A percentile compares a stretch with the other conserved stretches of the same genome.
These are phyloP conservation scores for Mantis religiosa DNA, from an alignment of 2,888 invertebrate species.

Conservation along the genomic window DNA sequence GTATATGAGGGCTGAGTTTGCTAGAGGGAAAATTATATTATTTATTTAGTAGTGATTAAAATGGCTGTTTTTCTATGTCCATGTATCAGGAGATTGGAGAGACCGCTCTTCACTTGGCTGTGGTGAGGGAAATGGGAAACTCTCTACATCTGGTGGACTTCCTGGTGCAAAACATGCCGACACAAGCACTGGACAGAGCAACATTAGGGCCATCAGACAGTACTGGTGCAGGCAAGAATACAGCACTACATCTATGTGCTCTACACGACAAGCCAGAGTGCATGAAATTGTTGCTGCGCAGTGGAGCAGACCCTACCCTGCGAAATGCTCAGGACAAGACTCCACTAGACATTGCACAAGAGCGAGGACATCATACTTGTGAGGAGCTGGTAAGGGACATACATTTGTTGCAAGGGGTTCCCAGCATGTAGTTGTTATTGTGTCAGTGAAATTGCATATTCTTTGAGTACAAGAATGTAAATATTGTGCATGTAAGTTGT, in stretches of 20 bases:
- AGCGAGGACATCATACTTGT: conserved; percentile 78
- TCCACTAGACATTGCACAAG: conserved; percentile 82
- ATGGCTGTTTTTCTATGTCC: conserved; percentile 4
- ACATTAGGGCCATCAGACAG: conserved; percentile 42
- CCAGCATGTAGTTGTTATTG: too few species aligned
- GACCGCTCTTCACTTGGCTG: conserved; percentile 82
- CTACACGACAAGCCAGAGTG: conserved; percentile 86
- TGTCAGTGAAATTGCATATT: too few species aligned
- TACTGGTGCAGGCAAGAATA: conserved; percentile 62
- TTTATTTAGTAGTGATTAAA: neutral
- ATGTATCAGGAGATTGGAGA: conserved; percentile 69
- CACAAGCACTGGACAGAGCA: conserved; percentile 55
- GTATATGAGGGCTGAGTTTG: too few species aligned
- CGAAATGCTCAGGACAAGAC: conserved; percentile 84
- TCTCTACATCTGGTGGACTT: conserved; percentile 91
- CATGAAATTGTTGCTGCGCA: conserved; percentile 84
- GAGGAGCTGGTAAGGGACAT: conserved; percentile 72
- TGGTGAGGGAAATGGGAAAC: conserved; percentile 74
- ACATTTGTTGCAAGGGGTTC: neutral
- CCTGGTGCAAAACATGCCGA: conserved; percentile 83
- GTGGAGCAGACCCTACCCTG: conserved; percentile 78
- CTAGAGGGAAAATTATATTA: neutral
- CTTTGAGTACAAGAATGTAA: too few species aligned
- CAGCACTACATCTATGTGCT: conserved; percentile 86
- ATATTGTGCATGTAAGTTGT: too few species aligned